A percentile compares a stretch with the other conserved stretches of the same genome.
These are phyloP conservation scores for Agrochola lychnidis DNA, from an alignment of 2,888 invertebrate species.

Conservation along the genomic window DNA sequence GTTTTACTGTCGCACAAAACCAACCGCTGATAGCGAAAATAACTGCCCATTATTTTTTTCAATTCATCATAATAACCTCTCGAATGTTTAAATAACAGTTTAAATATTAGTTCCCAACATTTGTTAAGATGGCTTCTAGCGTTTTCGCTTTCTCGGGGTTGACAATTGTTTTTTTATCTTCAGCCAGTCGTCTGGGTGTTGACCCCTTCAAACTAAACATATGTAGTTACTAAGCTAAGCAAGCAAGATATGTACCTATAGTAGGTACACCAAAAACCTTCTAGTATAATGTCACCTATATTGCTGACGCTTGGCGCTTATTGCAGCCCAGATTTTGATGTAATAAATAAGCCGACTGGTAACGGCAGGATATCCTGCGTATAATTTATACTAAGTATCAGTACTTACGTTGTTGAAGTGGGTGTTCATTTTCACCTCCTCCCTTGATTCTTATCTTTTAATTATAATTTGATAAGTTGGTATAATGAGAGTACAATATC, in stretches of 20 bases:
- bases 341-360: slow-evolving; percentile 10
- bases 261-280: background rate
- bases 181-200: background rate
- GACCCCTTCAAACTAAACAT: background rate
- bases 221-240: no score
- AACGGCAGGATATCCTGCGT: background rate
- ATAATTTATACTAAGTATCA: slow-evolving; percentile 31
- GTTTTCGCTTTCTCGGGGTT: background rate
- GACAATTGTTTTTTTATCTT: background rate
- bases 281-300: background rate
- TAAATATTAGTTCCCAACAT: no score
- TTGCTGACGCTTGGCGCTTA: background rate
- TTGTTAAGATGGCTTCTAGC: background rate
- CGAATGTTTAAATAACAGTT: no score
- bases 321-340: slow-evolving; percentile 2
- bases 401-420: slow-evolving; percentile 3
- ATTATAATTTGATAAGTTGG: slow-evolving; percentile 43
- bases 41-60: no score
- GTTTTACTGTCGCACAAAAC: no score
- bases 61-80: no score
- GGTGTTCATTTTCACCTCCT: slow-evolving; percentile 3
- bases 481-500: slow-evolving; percentile 7
- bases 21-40: no score
- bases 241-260: background rate
- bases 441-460: slow-evolving; percentile 39